Conservation (phyloP, 2,888 invertebrate genomes). For the Erannis defoliaria region DNA sequence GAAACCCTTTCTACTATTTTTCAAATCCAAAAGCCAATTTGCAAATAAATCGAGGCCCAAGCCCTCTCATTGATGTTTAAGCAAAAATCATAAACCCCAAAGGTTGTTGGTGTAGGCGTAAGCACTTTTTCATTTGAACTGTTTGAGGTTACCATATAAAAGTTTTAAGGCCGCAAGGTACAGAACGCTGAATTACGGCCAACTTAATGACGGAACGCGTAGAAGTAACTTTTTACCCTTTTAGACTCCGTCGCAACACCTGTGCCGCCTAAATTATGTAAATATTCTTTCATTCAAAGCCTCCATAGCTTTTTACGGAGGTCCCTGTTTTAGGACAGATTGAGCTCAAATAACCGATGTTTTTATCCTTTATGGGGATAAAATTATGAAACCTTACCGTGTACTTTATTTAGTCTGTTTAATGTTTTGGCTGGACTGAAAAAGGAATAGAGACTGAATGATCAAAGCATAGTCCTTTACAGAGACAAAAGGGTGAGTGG, state of each 20-base stretch:
- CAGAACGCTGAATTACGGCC: slow-evolving; percentile 36
- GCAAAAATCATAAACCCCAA: slow-evolving; percentile 24
- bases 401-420: slow-evolving; percentile 6
- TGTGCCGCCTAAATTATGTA: slow-evolving; percentile 72
- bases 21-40: slow-evolving; percentile 8
- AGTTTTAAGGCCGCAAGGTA: slow-evolving; percentile 38
- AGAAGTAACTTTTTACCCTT: slow-evolving; percentile 65
- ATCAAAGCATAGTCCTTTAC: no score
- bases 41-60: not conserved
- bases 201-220: slow-evolving; percentile 48
- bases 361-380: slow-evolving; percentile 24
- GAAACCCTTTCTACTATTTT: not conserved
- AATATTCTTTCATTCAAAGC: slow-evolving; percentile 64
- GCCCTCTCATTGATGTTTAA: slow-evolving; percentile 15
- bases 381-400: no score
- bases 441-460: no score
- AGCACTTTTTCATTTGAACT: slow-evolving; percentile 26
- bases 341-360: slow-evolving; percentile 13
- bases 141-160: slow-evolving; percentile 29
- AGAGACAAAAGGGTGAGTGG: no score
- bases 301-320: slow-evolving; percentile 31
- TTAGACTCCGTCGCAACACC: slow-evolving; percentile 60
- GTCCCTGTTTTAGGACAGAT: slow-evolving; percentile 19
- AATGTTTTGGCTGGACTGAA: no score
- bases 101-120: slow-evolving; percentile 14